Evolutionary conservation across 2,113 vertebrate species (phyloP).

Genomic region (Turdus rufiventris): DNA sequence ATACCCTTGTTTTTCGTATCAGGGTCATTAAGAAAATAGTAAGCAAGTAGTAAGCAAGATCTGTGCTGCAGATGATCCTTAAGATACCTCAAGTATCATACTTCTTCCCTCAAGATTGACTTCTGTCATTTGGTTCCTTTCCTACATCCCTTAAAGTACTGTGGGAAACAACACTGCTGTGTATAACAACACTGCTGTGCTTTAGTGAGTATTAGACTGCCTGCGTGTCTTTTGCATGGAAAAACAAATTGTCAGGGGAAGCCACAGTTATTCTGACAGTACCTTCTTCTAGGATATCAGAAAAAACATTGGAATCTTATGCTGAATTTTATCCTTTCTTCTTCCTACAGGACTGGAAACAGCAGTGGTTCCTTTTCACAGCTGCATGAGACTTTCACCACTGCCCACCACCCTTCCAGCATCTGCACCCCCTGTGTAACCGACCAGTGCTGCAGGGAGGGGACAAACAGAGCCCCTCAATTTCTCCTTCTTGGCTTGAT

Average conservation of each 20-base stretch:
- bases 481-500: neutral
- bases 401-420: neutral
- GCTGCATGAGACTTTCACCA: neutral
- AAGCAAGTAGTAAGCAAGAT: neutral
- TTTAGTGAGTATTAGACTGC: neutral
- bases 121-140: neutral
- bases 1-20: neutral
- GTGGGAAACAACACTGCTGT: neutral
- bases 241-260: neutral
- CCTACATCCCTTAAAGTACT: neutral
- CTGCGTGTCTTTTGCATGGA: neutral
- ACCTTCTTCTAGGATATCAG: neutral
- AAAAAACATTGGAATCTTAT: neutral
- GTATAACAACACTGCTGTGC: neutral
- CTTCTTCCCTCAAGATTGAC: neutral
- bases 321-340: neutral
- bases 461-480: neutral
- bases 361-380: neutral
- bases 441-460: neutral
- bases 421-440: neutral
- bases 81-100: neutral
- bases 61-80: accelerated
- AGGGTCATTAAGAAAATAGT: neutral
- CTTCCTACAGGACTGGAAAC: neutral
- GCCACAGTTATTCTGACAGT: neutral